phyloP scores from a whole-genome alignment of 1,140 invertebrate genomes.

The Phthorimaea operculella region DNA sequence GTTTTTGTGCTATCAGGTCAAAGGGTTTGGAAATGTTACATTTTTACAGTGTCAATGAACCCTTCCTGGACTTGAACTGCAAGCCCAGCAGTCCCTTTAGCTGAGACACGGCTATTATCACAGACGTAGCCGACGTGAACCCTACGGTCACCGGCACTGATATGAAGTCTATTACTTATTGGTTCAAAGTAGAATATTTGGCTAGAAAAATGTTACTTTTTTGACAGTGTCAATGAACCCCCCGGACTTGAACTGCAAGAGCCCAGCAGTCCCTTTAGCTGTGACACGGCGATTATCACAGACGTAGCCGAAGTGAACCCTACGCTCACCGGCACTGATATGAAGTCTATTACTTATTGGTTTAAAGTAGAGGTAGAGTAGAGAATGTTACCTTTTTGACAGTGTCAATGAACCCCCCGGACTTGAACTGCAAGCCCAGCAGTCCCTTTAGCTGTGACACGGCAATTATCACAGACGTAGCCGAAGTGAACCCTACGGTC shows the following conservation, averaged over 20 bases:
- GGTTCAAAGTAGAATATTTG: too few species aligned
- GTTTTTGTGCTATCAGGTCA: too few species aligned
- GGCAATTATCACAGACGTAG: constrained; percentile 92
- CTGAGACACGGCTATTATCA: constrained; percentile 91
- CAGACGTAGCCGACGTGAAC: constrained; percentile 92
- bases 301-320: constrained; percentile 95
- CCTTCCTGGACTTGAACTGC: constrained; percentile 77
- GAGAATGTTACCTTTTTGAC: constrained; percentile 74
- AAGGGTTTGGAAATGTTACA: too few species aligned
- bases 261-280: constrained; percentile 86
- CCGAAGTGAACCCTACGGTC: constrained; percentile 93
- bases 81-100: constrained; percentile 86
- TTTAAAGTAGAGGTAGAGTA: too few species aligned
- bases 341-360: constrained; percentile 83
- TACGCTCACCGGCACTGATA: constrained; percentile 92
- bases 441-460: constrained; percentile 88
- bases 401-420: constrained; percentile 78
- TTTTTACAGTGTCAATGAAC: constrained; percentile 77
- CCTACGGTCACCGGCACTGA: constrained; percentile 93
- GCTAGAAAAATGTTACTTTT: constrained; percentile 68
- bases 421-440: constrained; percentile 79
- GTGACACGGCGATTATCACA: constrained; percentile 89
- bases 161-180: constrained; percentile 87
- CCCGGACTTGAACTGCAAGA: constrained; percentile 77
- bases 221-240: constrained; percentile 78